A percentile compares a stretch with the other conserved stretches of the same genome.
Evolutionary conservation across 2,797 vertebrate species (phyloP).

Genomic region (Eleutherodactylus coqui): DNA sequence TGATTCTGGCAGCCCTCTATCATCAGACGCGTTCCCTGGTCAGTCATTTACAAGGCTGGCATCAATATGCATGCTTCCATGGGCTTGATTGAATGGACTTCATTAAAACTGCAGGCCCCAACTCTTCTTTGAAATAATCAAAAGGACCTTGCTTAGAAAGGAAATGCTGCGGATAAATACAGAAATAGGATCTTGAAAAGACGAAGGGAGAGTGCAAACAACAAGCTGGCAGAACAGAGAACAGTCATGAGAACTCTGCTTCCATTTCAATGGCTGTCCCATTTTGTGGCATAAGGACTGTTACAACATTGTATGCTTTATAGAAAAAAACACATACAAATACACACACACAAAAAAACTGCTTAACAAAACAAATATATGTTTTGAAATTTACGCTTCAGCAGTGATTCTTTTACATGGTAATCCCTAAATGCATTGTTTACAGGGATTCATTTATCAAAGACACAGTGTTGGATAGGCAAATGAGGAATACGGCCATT

Average conservation of each 20-base stretch:
- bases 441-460: conserved; percentile 60
- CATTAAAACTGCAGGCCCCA: conserved; percentile 63
- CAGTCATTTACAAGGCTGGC: conserved; percentile 52
- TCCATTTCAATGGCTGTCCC: conserved; percentile 56
- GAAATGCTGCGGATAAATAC: conserved; percentile 60
- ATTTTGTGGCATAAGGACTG: conserved; percentile 58
- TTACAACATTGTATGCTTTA: conserved; percentile 61
- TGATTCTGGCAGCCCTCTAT: conserved; percentile 15
- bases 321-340: conserved; percentile 33
- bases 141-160: conserved; percentile 59
- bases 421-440: conserved; percentile 62
- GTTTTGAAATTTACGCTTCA: conserved; percentile 63
- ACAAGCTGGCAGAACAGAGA: conserved; percentile 50
- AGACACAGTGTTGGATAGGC: conserved; percentile 32
- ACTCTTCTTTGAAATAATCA: conserved; percentile 65
- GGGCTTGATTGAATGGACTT: conserved; percentile 63
- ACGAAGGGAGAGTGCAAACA: conserved; percentile 51
- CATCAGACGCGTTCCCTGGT: conserved; percentile 46
- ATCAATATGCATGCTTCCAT: conserved; percentile 63
- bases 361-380: conserved; percentile 64
- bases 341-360: conserved; percentile 40
- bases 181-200: conserved; percentile 63
- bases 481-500: conserved; percentile 43
- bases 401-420: conserved; percentile 62
- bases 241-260: conserved; percentile 58